These are phyloP conservation scores for Erynnis tages DNA, from an alignment of 2,888 invertebrate genomes.

Conservation along the genomic window DNA sequence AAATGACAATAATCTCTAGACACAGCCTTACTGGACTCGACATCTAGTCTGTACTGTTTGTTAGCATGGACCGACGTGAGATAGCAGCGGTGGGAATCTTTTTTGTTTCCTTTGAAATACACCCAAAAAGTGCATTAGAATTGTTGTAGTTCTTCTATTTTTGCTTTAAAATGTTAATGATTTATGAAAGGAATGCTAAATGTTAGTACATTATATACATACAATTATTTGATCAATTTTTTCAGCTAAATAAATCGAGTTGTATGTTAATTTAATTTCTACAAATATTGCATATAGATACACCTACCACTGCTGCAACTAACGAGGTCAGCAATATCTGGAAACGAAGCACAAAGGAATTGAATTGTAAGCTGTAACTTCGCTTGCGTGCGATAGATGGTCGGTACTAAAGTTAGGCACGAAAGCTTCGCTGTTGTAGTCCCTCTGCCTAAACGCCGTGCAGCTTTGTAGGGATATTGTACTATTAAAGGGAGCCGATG, in stretches of 20 bases:
- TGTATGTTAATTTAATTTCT: too few relatives aligned
- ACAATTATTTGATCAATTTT: too few relatives aligned
- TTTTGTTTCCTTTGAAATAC: too few relatives aligned
- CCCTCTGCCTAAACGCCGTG: slow-evolving; percentile 30
- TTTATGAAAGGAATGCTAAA: too few relatives aligned
- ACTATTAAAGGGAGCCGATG: background rate
- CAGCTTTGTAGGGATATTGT: slow-evolving; percentile 9
- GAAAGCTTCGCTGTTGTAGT: slow-evolving; percentile 47
- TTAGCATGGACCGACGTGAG: slow-evolving; percentile 27
- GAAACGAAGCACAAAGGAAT: slow-evolving; percentile 74
- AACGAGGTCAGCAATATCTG: slow-evolving; percentile 40
- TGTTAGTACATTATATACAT: too few relatives aligned
- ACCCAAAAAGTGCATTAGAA: too few relatives aligned
- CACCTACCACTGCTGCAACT: slow-evolving; percentile 37
- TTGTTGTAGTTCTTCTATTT: too few relatives aligned
- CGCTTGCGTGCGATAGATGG: slow-evolving; percentile 66
- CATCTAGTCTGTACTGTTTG: slow-evolving; percentile 43
- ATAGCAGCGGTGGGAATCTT: slow-evolving; percentile 35
- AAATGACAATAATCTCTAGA: slow-evolving; percentile 78
- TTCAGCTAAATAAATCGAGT: too few relatives aligned
- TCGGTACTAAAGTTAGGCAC: slow-evolving; percentile 63
- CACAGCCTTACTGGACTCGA: slow-evolving; percentile 63
- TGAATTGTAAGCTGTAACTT: slow-evolving; percentile 67
- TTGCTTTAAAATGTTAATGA: too few relatives aligned
- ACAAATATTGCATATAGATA: too few relatives aligned